Evolutionary conservation across 1,140 invertebrate genomes (phyloP).

Genomic region (Trichonephila clavipes): DNA sequence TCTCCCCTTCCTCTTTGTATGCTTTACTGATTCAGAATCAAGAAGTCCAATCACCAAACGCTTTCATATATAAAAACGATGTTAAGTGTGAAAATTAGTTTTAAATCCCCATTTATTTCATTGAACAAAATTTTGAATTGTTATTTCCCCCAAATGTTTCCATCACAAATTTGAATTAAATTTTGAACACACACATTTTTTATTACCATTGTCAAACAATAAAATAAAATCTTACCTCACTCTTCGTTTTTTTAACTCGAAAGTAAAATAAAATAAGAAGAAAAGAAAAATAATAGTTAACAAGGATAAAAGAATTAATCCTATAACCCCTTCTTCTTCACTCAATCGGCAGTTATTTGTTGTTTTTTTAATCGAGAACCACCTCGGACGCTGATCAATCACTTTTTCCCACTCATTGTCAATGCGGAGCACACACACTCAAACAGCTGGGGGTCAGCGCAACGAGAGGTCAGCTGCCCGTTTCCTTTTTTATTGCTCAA

Average conservation of each 20-base stretch:
- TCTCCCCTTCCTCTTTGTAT: too few species aligned
- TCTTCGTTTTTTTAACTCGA: background rate
- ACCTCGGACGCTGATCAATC: conserved; percentile 17
- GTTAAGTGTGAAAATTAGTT: too few species aligned
- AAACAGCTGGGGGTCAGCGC: conserved; percentile 37
- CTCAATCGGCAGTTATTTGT: background rate
- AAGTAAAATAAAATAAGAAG: background rate
- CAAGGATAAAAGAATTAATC: background rate
- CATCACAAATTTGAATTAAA: too few species aligned
- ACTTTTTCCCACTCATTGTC: conserved; percentile 41
- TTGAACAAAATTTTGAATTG: too few species aligned
- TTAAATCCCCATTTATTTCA: too few species aligned
- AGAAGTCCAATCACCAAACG: too few species aligned
- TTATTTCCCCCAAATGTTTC: too few species aligned
- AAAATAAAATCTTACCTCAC: too few species aligned
- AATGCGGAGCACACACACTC: conserved; percentile 9
- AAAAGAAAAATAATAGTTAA: background rate
- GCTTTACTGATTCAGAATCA: too few species aligned
- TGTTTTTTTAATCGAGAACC: background rate
- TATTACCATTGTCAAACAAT: too few species aligned
- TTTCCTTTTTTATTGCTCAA: conserved; percentile 17
- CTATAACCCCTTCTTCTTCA: background rate
- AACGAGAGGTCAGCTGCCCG: background rate
- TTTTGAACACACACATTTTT: too few species aligned
- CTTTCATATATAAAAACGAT: too few species aligned